These are phyloP conservation scores for Oreochromis spilurus DNA, from an alignment of 2,113 vertebrate genomes.

Conservation along the genomic window DNA sequence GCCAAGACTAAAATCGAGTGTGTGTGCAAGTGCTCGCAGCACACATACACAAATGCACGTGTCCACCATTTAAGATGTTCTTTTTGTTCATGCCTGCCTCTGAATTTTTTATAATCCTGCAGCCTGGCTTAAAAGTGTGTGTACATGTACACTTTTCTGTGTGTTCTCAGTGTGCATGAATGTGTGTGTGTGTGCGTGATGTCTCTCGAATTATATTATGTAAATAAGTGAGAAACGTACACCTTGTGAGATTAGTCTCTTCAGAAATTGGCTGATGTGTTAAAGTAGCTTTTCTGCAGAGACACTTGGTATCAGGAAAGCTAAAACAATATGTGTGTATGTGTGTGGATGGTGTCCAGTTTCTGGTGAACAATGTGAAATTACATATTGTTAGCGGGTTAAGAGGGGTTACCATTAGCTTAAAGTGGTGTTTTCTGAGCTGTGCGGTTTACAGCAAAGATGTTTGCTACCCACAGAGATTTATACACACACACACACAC, in stretches of 20 bases:
- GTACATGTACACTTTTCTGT: not conserved
- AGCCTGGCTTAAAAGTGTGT: slow-evolving; percentile 12
- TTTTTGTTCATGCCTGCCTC: slow-evolving; percentile 44
- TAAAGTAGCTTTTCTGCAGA: slow-evolving; percentile 15
- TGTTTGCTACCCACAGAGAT: slow-evolving; percentile 9
- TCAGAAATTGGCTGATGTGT: slow-evolving; percentile 42
- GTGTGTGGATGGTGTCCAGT: not conserved
- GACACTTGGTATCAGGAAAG: not conserved
- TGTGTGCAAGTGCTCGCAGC: slow-evolving; percentile 1
- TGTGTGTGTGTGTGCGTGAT: not conserved
- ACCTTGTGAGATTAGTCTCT: slow-evolving; percentile 46
- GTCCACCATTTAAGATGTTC: slow-evolving; percentile 33
- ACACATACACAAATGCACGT: not conserved
- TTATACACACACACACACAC: not conserved
- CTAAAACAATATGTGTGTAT: not conserved
- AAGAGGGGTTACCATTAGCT: slow-evolving; percentile 47
- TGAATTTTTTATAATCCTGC: slow-evolving; percentile 43
- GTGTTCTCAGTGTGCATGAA: not conserved
- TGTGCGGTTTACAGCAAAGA: not conserved
- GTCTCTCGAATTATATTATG: not conserved
- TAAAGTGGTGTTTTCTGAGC: slow-evolving; percentile 38
- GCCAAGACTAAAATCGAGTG: slow-evolving; percentile 39
- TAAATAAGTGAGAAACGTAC: slow-evolving; percentile 34
- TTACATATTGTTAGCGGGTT: slow-evolving; percentile 42
- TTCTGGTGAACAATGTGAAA: slow-evolving; percentile 33